phyloP scores from a whole-genome alignment of 2,888 invertebrate species.

The Alviniconcha strummeri region DNA sequence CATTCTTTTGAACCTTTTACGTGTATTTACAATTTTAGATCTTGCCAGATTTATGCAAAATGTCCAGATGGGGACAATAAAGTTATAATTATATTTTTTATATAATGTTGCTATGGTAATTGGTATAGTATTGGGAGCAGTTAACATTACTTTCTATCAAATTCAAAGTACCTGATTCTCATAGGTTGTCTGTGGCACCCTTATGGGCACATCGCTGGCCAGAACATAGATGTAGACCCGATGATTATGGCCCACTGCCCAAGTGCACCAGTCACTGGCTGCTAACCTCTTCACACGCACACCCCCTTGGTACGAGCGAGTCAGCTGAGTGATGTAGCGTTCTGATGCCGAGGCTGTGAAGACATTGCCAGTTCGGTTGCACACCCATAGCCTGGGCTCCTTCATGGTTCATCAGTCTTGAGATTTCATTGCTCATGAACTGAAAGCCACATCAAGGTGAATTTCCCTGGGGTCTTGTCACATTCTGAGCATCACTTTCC shows the following conservation, averaged over 20 bases:
- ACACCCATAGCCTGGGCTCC: conserved; percentile 75
- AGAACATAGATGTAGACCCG: conserved; percentile 94
- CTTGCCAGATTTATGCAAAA: too few species aligned
- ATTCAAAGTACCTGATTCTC: conserved; percentile 85
- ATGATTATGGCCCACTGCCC: conserved; percentile 94
- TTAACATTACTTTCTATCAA: too few species aligned
- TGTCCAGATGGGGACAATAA: too few species aligned
- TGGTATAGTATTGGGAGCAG: too few species aligned
- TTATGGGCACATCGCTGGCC: conserved; percentile 90
- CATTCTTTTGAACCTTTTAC: too few species aligned
- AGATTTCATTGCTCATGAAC: not conserved
- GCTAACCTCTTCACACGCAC: conserved; percentile 92
- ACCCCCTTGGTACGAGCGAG: conserved; percentile 80
- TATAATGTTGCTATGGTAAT: too few species aligned
- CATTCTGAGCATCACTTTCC: too few species aligned
- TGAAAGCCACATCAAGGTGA: not conserved
- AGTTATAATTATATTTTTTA: too few species aligned
- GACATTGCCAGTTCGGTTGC: conserved; percentile 91
- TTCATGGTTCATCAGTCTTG: conserved; percentile 35
- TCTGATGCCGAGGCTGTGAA: conserved; percentile 88
- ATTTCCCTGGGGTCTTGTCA: too few species aligned
- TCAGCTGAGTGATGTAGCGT: conserved; percentile 89
- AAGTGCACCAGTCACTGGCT: conserved; percentile 81
- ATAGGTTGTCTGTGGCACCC: conserved; percentile 91
- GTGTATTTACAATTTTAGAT: too few species aligned